A percentile compares a stretch with the other conserved stretches of the same genome.
These are phyloP conservation scores for Ligdia adustata DNA, from an alignment of 2,888 invertebrate species.

Conservation along the genomic window DNA sequence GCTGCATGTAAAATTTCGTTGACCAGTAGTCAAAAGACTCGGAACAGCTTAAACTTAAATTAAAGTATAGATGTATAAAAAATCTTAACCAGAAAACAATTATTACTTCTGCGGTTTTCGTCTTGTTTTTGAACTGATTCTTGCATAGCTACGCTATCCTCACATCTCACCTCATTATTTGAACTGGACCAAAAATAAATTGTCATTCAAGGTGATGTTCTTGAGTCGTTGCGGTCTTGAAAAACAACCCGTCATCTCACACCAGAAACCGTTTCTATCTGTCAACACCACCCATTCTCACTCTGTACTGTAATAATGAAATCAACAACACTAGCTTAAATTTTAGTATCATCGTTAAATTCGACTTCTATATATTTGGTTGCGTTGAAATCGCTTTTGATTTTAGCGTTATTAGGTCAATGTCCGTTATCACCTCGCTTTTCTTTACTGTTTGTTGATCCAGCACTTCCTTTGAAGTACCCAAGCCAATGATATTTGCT, in stretches of 20 bases:
- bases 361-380: neutral
- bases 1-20: too few relatives aligned
- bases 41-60: too few relatives aligned
- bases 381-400: conserved; percentile 1
- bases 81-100: too few relatives aligned
- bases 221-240: conserved; percentile 3
- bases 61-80: too few relatives aligned
- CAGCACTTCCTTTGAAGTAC: conserved; percentile 53
- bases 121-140: too few relatives aligned
- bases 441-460: conserved; percentile 43
- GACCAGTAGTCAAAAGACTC: too few relatives aligned
- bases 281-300: neutral
- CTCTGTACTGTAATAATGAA: conserved; percentile 6
- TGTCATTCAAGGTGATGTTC: conserved; percentile 2
- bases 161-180: too few relatives aligned
- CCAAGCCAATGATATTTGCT: conserved; percentile 37
- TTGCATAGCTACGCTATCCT: too few relatives aligned
- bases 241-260: neutral
- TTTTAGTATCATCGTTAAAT: neutral
- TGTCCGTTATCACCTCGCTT: conserved; percentile 46
- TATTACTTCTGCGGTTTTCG: too few relatives aligned
- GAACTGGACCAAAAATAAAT: conserved; percentile 1
- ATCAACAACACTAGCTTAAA: neutral
- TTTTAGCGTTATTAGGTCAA: conserved; percentile 44
- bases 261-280: conserved; percentile 8